Evolutionary conservation across 2,888 invertebrate species (phyloP), one percentile per base, ranked within the genome.

Genomic region (Dasypogon diadema): DNA sequence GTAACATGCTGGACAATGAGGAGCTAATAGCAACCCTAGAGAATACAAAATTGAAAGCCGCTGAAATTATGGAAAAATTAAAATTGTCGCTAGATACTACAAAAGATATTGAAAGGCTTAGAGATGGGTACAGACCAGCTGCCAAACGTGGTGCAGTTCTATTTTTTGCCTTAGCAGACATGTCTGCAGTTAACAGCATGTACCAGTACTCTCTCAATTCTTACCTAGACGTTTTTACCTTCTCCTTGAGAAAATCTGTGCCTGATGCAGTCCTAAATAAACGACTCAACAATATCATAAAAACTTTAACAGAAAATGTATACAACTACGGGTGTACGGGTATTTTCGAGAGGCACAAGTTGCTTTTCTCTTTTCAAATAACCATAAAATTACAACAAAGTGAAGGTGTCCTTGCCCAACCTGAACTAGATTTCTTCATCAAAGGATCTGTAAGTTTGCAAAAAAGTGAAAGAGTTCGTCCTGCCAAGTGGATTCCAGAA

Each of bases 271-370:
- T 92, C n/a, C 85, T 96, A 0, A 81, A 84, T 2, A 92, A 91
- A 81, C 90, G 97, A 6, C 86, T 97, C 58, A 86, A 85, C 48
- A 97, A 96, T 82, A 96, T 97, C 76, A 93, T 96, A 78, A 91
- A 91, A 70, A 94, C 92, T 79, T 87, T 97, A 42, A 97, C 96
- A 0, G 93, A 92, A 82, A 96, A 93, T 82, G 92, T 97, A 0
- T 97, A 97, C 82, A 93, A 93, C 81, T 97, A 96, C 81, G 97
- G 96, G 1, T 97, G 97, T 81, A 96, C 94, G 24, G 94, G 97
- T 70, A 94, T 97, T 79, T 97, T 97, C 85, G 96, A 97, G 84
- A 91, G 91, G 54, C 96, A 97, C 87, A 97, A 97, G 84, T 87
- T 97, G 34, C 87, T 97, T 21, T 97, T 91, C 84, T 96, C 97